Evolutionary conservation across 30 jellyfish, hydroid and myxozoan species (phyloP), one percentile per base, ranked within the genome.

Genomic region (Hydractinia symbiolongicarpus): DNA sequence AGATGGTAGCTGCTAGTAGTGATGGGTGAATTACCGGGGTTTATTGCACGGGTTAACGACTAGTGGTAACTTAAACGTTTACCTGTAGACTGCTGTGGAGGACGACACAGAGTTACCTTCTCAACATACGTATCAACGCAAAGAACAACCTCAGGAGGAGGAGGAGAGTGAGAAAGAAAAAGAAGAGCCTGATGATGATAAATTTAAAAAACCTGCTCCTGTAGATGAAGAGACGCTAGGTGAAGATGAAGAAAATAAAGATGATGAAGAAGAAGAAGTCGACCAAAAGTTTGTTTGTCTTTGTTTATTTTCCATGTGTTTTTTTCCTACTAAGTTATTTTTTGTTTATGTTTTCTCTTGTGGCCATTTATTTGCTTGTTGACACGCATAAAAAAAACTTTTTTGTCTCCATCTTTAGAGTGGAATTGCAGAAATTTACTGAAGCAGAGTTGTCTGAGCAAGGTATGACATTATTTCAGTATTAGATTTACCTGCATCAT

Each of bases 371-470:
- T 30, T 30, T 30, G 44, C 44, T 30, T 30, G 44, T 30, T 30
- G 44, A 30, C 44, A 30, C 44, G 44, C 44, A 30, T 30, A 2
- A 30, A 30, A 30, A 30, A 30, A 30, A 30, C 44, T 30, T 30
- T 30, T 30, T 30, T 30, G 44, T 30, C 44, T 30, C 74, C 19
- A 51, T 50, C 61, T 78, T 78, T 51, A 78, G 87, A 50, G 83
- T 51, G 10, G 87, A 79, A 79, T 30, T 79, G 20, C 87, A 79
- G 66, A 66, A 69, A 67, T 68, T 79, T 15, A 53, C 87, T 5
- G 87, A 66, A 60, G 87, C 85, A 60, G 87, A 79, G 62, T 83
- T 79, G 20, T 49, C 61, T 15, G 80, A 79, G 51, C 20, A 79
- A 79, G 82, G 87, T 79, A 76, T 56, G 15, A 10, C 5, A 64